Evolutionary conservation across 2,888 invertebrate species (phyloP).

Genomic region (Drosophila limbata): DNA sequence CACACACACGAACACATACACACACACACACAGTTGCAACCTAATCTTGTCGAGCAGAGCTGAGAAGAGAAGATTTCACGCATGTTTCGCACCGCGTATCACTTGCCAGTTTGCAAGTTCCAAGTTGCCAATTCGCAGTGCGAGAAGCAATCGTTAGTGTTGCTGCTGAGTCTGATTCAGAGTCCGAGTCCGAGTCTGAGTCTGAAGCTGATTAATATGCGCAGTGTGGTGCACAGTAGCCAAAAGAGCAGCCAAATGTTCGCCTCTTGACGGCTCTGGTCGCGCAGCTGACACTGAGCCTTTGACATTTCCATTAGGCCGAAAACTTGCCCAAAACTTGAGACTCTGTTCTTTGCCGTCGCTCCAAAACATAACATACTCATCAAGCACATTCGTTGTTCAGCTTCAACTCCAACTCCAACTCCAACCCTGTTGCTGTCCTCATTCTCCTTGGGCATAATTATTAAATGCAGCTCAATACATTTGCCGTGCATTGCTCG

Average conservation of each 20-base stretch:
- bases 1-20: constrained; percentile 14
- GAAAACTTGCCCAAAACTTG: constrained; percentile 51
- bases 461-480: constrained; percentile 85
- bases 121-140: not conserved
- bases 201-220: constrained; percentile 76
- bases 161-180: not conserved
- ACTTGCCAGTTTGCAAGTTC: constrained; percentile 63
- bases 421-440: not conserved
- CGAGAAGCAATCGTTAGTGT: constrained; percentile 34
- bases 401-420: constrained; percentile 2
- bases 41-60: constrained; percentile 63
- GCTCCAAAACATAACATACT: constrained; percentile 9
- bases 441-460: constrained; percentile 64
- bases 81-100: constrained; percentile 80
- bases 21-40: constrained; percentile 12
- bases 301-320: constrained; percentile 82
- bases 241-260: constrained; percentile 53
- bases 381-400: constrained; percentile 22
- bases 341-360: constrained; percentile 48
- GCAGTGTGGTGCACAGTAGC: constrained; percentile 61
- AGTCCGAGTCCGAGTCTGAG: constrained; percentile 44
- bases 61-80: constrained; percentile 69
- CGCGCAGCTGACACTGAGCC: constrained; percentile 82
- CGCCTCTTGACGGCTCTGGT: constrained; percentile 55
- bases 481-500: constrained; percentile 83